Evolutionary conservation across 2,113 vertebrate genomes (phyloP).

Genomic region (Pogonocichla stellata): DNA sequence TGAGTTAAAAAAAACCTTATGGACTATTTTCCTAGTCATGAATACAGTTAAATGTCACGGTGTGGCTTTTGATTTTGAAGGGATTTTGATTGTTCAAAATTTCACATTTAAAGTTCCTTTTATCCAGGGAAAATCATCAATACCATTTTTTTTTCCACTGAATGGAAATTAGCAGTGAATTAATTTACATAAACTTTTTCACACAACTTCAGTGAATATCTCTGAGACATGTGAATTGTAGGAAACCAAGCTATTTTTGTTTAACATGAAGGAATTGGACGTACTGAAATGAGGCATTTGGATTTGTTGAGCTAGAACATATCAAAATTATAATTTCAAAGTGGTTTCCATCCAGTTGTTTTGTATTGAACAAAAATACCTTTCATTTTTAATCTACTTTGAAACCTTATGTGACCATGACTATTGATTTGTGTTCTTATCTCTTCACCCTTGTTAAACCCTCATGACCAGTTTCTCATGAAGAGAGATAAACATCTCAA

Average conservation of each 20-base stretch:
- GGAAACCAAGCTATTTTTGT: background rate
- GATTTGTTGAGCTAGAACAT: background rate
- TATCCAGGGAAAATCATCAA: background rate
- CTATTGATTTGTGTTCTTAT: background rate
- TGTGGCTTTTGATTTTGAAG: background rate
- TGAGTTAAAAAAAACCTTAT: background rate
- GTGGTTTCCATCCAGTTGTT: background rate
- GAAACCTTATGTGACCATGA: background rate
- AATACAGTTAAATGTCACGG: background rate
- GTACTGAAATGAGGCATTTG: background rate
- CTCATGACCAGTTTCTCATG: background rate
- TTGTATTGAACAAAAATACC: background rate
- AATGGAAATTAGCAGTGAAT: background rate
- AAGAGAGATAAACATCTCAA: background rate
- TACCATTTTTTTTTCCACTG: rapidly evolving
- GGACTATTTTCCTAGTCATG: background rate
- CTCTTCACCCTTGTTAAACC: background rate
- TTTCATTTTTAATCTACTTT: background rate
- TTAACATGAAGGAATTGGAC: background rate
- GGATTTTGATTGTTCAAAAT: background rate
- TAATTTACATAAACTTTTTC: background rate
- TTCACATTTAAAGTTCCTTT: background rate
- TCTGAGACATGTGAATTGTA: background rate
- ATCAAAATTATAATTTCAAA: background rate
- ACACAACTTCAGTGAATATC: background rate